Evolutionary conservation across 2,888 invertebrate genomes (phyloP), one percentile per base, ranked within the genome.

Genomic region (Xestia ashworthii): DNA sequence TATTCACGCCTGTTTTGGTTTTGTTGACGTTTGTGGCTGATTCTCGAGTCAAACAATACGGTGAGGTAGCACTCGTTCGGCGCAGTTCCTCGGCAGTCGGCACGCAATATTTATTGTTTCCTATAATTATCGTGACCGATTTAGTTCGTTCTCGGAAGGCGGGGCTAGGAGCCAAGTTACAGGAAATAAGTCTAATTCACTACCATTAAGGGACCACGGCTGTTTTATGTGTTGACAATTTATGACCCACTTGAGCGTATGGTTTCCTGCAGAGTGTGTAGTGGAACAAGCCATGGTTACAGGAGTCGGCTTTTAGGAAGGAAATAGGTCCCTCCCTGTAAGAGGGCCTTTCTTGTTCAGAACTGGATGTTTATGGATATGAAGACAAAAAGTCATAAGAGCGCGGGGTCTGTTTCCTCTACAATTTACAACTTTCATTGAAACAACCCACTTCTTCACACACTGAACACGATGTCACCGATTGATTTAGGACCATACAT

Each of bases 51-150:
- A 76, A 76, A 76, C 60, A 80, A 53, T 67, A 50, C 48, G 55
- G 48, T 44, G 62, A 44, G 62, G 58, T 16, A 44, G 53, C 44
- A 12, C 60, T 70, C 65, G 58, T 50, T 73, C 14, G 6, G 14
- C 69, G 38, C n/a, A 41, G 53, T 25, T n/a, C 60, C 32, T 38
- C 25, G 66, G 55, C 86, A 87, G 44, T 44, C n/a, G 66, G 50
- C 87, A 87, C 80, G 86, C 83, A 72, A 85, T 85, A 74, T 82
- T 82, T 82, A 85, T 85, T 65, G 65, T 87, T 86, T 85, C 83
- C 77, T 80, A 85, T 85, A 85, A 82, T 87, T 87, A 83, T 68
- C 65, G 70, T 78, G 71, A 80, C 71, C 65, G 73, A 80, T 78
- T 78, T 82, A 82, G 64, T 77, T 67, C 19, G 53, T 38, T 82